phyloP scores from a whole-genome alignment of 2,113 vertebrate species.

The Spilogale gracilis region DNA sequence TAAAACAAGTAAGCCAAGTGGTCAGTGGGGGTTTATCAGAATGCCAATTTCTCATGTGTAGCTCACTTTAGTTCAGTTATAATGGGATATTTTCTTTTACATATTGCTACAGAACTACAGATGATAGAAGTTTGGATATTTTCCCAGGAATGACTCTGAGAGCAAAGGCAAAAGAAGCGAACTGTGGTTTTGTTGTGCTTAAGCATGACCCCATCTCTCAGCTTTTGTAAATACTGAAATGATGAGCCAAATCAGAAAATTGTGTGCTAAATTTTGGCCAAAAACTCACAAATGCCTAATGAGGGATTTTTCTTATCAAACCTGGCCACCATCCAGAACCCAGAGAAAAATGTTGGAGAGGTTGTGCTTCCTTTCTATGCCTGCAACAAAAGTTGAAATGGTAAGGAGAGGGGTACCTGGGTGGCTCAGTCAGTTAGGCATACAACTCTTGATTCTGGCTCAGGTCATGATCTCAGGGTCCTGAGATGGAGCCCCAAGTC shows the following conservation, averaged over 20 bases:
- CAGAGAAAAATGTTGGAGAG: not conserved
- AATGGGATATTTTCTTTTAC: constrained; percentile 47
- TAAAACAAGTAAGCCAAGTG: constrained; percentile 15
- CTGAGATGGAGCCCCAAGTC: not conserved
- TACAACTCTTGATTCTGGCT: not conserved
- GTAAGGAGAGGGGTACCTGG: not conserved
- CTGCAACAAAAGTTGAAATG: not conserved
- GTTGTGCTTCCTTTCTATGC: not conserved
- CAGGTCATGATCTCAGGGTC: not conserved
- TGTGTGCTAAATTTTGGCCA: constrained; percentile 29
- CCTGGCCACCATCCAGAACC: not conserved
- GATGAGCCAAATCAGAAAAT: constrained; percentile 61
- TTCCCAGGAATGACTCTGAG: constrained; percentile 55
- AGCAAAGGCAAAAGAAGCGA: constrained; percentile 52
- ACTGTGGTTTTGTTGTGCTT: constrained; percentile 54
- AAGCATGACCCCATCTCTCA: not conserved
- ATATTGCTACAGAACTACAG: constrained; percentile 51
- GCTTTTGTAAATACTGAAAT: constrained; percentile 37
- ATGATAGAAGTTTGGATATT: constrained; percentile 62
- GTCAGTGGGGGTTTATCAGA: not conserved
- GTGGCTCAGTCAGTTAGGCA: not conserved
- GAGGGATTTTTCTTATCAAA: constrained; percentile 30
- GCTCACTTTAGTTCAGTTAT: constrained; percentile 16
- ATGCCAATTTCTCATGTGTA: not conserved
- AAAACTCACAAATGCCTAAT: constrained; percentile 47